Conservation (phyloP, 2,888 invertebrate genomes). For the Sphaerophoria taeniata region DNA sequence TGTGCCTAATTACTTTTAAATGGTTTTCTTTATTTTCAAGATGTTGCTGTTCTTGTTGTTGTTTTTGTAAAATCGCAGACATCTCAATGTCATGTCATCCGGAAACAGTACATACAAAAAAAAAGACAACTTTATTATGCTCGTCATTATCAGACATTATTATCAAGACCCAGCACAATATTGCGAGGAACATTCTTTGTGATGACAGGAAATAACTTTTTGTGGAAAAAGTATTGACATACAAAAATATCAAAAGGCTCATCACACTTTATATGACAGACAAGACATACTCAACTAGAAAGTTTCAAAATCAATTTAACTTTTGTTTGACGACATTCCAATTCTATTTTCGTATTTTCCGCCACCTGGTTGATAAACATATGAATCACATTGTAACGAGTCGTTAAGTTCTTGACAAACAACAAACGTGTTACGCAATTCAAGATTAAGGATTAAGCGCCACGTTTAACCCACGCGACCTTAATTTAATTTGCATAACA, state of each 20-base stretch:
- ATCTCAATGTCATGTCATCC: constrained; percentile 4
- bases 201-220: not conserved
- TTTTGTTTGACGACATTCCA: too few species aligned
- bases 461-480: not conserved
- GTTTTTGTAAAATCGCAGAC: not conserved
- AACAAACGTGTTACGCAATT: not conserved
- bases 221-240: not conserved
- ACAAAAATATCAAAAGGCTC: not conserved
- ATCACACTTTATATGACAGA: not conserved
- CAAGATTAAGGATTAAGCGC: constrained; percentile 5
- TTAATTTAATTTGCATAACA: not conserved
- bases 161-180: not conserved
- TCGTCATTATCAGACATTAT: not conserved
- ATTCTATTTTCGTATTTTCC: too few species aligned
- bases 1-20: constrained; percentile 54
- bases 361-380: too few species aligned
- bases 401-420: not conserved
- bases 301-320: too few species aligned
- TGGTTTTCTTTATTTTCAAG: constrained; percentile 6
- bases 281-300: not conserved
- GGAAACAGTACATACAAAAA: not conserved
- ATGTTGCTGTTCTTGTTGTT: not conserved
- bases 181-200: not conserved
- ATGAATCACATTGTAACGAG: not conserved
- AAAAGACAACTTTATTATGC: not conserved